Conservation (phyloP, 2,113 vertebrate species). For the Dasypus novemcinctus region DNA sequence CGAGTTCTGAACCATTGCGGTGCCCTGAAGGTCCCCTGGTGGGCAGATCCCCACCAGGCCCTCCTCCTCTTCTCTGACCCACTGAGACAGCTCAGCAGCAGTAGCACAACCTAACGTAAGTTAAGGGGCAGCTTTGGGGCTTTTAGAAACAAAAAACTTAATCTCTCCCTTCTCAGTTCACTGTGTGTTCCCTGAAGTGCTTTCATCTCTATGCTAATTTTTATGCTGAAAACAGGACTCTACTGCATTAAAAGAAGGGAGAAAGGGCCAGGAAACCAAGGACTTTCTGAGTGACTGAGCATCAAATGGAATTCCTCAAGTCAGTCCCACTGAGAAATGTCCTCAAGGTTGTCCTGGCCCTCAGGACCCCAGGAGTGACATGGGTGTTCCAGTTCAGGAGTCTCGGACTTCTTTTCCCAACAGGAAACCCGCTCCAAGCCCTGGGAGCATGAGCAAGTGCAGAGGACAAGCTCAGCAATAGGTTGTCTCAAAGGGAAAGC, state of each 20-base stretch:
- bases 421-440: background rate
- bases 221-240: constrained; percentile 23
- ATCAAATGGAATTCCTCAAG: background rate
- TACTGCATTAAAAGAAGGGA: background rate
- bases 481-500: no score
- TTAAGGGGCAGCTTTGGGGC: background rate
- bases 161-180: background rate
- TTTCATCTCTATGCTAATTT: constrained; percentile 59
- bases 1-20: no score
- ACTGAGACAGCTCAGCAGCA: background rate
- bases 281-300: background rate
- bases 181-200: background rate
- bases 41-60: background rate
- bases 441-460: background rate
- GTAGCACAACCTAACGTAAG: background rate
- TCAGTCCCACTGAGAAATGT: background rate
- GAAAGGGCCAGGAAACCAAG: background rate
- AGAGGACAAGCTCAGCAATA: no score
- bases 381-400: rapidly evolving
- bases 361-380: background rate
- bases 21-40: background rate
- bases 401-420: background rate
- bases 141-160: constrained; percentile 31
- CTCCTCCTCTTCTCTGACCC: no score
- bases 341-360: background rate